Evolutionary conservation across 2,113 vertebrate genomes (phyloP).

Genomic region (Fulica atra): DNA sequence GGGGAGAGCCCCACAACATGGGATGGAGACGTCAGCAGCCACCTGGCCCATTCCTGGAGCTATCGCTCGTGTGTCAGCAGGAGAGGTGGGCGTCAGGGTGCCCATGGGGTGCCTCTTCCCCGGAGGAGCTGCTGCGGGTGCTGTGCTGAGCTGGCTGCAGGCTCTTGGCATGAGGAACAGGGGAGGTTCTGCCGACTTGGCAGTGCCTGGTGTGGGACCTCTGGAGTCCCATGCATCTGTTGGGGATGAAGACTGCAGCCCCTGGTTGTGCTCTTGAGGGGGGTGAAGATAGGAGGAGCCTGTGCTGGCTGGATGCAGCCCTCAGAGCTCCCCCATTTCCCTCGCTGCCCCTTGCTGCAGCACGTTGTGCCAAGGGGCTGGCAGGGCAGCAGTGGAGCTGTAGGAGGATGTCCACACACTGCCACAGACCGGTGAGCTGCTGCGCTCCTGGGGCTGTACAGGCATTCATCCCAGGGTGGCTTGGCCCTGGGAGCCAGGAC

Average conservation of each 20-base stretch:
- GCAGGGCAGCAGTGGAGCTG: neutral
- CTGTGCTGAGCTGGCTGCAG: neutral
- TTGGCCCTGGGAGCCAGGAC: neutral
- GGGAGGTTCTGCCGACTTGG: neutral
- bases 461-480: neutral
- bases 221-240: accelerated
- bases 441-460: neutral
- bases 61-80: accelerated
- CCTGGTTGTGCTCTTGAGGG: neutral
- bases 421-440: accelerated
- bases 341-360: neutral
- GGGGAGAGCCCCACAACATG: neutral
- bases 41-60: neutral
- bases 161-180: neutral
- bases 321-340: neutral
- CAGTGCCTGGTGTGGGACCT: neutral
- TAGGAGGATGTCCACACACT: accelerated
- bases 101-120: neutral
- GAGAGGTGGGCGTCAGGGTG: neutral
- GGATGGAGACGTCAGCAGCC: neutral
- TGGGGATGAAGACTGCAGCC: neutral
- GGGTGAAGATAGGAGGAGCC: neutral
- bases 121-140: neutral
- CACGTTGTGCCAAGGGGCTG: neutral
- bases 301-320: neutral